Evolutionary conservation across 2,888 invertebrate genomes (phyloP), one percentile per base, ranked within the genome.

Genomic region (Cetonia aurata): DNA sequence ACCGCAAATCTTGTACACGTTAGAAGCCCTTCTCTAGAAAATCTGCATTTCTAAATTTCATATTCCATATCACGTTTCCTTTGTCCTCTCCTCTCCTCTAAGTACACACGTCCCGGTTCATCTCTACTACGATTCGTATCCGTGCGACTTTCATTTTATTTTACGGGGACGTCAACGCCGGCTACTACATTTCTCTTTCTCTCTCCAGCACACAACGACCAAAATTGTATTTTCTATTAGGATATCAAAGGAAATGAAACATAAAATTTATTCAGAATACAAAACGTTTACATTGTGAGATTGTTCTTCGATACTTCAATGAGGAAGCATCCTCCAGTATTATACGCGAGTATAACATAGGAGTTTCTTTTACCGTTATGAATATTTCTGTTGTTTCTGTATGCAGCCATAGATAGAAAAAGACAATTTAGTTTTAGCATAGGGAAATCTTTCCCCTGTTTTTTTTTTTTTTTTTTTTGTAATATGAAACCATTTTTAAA

Each of bases 21-120:
- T 73, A 72, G 72, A 72, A 73, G 42, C 50, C 52, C 57, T 57
- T 56, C 50, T 50, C 56, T 41, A 56, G 48, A 48, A 75, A 78
- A 78, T 78, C 77, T 77, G 75, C 77, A 78, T 77, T 77, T 77
- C 77, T 59, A 73, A 77, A 77, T 77, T 78, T 77, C 78, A 77
- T 78, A 79, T 79, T 76, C 79, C 72, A 71, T 72, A 77, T 77
- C 79, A 79, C 79, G 79, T 79, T 78, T 77, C 75, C 79, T 77
- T 77, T 79, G 77, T 78, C 76, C 75, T 75, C 75, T 78, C 76
- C 75, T 75, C 75, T 9, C 37, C 37, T 69, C 72, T 71, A 74
- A 74, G 74, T 75, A 75, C 73, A 74, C 73, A 72, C 71, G 72
- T 74, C 74, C 71, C 73, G 73, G 75, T 74, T 75, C 74, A 67